Conservation (phyloP, 2,888 invertebrate species). For the Cryptophagus acutangulus region DNA sequence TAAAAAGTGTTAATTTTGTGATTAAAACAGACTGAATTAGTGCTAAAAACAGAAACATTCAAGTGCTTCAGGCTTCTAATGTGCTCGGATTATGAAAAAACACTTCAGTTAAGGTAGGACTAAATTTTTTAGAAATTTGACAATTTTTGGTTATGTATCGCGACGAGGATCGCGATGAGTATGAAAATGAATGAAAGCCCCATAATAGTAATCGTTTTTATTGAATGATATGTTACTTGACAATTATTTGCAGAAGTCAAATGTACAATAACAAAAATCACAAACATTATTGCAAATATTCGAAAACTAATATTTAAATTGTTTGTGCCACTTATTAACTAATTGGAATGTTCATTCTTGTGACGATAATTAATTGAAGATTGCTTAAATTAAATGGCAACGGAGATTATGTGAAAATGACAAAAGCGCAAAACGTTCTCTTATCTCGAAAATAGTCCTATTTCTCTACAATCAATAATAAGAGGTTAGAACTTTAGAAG, state of each 20-base stretch:
- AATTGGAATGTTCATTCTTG: slow-evolving; percentile 25
- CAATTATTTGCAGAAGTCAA: slow-evolving; percentile 29
- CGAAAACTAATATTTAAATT: slow-evolving; percentile 12
- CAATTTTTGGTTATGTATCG: no score
- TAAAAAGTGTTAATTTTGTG: no score
- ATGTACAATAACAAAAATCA: slow-evolving; percentile 28
- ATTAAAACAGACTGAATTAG: no score
- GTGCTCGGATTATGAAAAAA: no score
- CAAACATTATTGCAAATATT: slow-evolving; percentile 28
- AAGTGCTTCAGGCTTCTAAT: no score
- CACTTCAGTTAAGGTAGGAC: no score
- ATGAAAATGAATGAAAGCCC: no score
- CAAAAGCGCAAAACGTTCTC: no score
- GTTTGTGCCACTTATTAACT: slow-evolving; percentile 30
- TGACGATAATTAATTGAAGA: slow-evolving; percentile 9
- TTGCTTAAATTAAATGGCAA: slow-evolving; percentile 11
- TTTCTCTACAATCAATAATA: neutral
- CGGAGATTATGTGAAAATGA: no score
- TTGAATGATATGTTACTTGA: slow-evolving; percentile 31
- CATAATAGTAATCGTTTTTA: slow-evolving; percentile 9
- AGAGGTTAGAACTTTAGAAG: slow-evolving; percentile 1
- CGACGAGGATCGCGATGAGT: no score
- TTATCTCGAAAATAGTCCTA: no score
- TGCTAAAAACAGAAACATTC: no score
- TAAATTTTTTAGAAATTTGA: slow-evolving; percentile 2